Evolutionary conservation across 2,113 vertebrate species (phyloP).

Genomic region (Pelvicachromis taeniatus): DNA sequence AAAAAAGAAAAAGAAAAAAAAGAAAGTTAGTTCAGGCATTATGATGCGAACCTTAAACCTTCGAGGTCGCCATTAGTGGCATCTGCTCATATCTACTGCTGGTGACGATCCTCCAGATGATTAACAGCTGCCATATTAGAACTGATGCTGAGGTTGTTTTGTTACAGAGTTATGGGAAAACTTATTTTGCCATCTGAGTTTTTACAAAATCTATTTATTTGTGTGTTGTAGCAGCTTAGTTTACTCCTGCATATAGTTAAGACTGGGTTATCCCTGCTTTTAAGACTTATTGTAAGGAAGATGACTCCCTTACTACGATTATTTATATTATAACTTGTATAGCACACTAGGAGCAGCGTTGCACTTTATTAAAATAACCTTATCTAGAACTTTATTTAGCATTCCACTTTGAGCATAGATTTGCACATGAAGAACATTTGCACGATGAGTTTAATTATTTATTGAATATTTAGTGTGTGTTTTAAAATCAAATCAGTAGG

Average conservation of each 20-base stretch:
- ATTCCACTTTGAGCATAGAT: too few relatives aligned
- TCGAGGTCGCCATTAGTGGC: background rate
- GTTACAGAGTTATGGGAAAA: background rate
- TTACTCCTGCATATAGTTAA: background rate
- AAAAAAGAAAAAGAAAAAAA: too few relatives aligned
- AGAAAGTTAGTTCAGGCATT: background rate
- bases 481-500: too few relatives aligned
- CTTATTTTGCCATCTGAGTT: background rate
- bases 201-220: background rate
- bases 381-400: too few relatives aligned
- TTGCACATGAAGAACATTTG: too few relatives aligned
- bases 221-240: background rate
- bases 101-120: background rate
- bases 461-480: too few relatives aligned
- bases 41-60: background rate
- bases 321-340: too few relatives aligned
- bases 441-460: too few relatives aligned
- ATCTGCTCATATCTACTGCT: background rate
- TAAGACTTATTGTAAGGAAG: too few relatives aligned
- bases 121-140: background rate
- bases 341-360: too few relatives aligned
- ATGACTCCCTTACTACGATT: too few relatives aligned
- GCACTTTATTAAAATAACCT: too few relatives aligned
- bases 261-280: background rate
- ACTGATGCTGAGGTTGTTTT: background rate